Conservation (phyloP, 2,888 invertebrate genomes). For the Tenthredo amoena region DNA sequence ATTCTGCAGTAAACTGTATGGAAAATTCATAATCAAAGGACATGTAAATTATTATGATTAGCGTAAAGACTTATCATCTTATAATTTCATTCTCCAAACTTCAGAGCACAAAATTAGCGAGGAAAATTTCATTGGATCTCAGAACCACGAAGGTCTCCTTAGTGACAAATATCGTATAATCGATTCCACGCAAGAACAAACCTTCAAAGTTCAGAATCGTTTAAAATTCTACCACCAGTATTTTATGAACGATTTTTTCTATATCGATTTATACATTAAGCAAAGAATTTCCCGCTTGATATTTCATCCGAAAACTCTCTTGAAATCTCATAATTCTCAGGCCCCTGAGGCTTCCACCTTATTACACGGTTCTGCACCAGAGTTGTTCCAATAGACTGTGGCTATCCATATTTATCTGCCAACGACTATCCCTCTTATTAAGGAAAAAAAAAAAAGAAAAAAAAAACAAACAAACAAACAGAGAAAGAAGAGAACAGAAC, state of each 20-base stretch:
- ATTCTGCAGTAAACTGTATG: background rate
- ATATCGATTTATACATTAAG: background rate
- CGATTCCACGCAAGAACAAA: background rate
- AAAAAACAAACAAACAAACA: background rate
- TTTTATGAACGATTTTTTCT: background rate
- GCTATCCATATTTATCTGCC: background rate
- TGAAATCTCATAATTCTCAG: background rate
- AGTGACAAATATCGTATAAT: background rate
- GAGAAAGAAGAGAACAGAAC: background rate
- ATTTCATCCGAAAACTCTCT: background rate
- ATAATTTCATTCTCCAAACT: background rate
- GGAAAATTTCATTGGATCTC: background rate
- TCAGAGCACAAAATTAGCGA: background rate
- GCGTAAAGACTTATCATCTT: background rate
- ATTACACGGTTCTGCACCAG: background rate
- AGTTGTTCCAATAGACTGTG: background rate
- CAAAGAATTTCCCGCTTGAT: background rate
- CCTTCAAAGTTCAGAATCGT: background rate
- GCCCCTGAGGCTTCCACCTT: background rate
- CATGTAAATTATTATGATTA: constrained; percentile 2
- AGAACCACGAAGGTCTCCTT: background rate
- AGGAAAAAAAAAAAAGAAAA: background rate
- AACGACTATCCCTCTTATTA: background rate
- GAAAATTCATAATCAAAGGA: background rate
- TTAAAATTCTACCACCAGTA: background rate